Percentiles rank a stretch among this genome's conserved stretches.
Evolutionary conservation across 2,113 vertebrate genomes (phyloP).

Genomic region (Scolopax mira): DNA sequence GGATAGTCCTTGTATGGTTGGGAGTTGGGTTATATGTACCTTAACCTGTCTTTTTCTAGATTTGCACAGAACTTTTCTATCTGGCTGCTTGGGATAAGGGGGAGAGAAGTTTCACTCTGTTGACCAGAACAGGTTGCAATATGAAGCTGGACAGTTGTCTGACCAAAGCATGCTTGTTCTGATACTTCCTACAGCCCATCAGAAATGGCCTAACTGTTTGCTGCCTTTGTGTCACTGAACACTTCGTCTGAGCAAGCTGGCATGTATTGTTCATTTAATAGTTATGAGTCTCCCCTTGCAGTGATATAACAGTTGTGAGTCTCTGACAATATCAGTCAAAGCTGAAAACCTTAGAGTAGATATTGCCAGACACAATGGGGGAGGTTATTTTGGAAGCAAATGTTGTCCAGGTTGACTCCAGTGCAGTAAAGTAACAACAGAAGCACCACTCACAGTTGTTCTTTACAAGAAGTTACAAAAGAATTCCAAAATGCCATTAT

Average conservation of each 20-base stretch:
- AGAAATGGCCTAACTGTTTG: not conserved
- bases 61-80: not conserved
- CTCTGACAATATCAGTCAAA: not conserved
- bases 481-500: not conserved
- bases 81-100: not conserved
- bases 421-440: not conserved
- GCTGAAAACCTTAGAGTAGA: not conserved
- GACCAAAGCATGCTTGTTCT: not conserved
- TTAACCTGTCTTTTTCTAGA: not conserved
- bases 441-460: rapidly evolving
- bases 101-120: not conserved
- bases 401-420: not conserved
- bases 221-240: not conserved
- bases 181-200: not conserved
- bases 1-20: not conserved
- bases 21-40: too few species aligned
- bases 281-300: not conserved
- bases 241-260: not conserved
- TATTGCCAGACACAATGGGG: not conserved
- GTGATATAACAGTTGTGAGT: not conserved
- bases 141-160: not conserved
- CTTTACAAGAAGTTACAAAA: not conserved
- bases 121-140: not conserved
- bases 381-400: not conserved
- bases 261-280: not conserved